Base-by-base conservation (phyloP, 2,888 invertebrate species). In the Epinotia brunnichana region DNA sequence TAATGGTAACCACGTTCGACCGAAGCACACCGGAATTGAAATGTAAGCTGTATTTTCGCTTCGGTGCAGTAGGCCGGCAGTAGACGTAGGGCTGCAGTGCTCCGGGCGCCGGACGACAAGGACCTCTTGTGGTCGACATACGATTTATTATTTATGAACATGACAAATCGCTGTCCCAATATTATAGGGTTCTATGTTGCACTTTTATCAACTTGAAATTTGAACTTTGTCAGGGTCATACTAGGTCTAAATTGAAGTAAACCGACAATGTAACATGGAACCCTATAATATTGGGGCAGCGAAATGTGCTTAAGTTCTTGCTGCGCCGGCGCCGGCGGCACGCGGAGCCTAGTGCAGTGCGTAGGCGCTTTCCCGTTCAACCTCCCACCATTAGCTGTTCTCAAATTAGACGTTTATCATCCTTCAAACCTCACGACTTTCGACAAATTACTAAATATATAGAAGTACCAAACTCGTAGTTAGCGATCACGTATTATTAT, bases 381-480 rank as follows among this genome's bases (percentile, higher is more conserved):
- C 80, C 83, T 85, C 88, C 90, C 90, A 90, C 89, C 88, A 83
- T 82, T 87, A 85, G 89, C 86, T 85, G 86, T 87, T 86, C 87
- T 91, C 90, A 88, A 87, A 84, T 87, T 90, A 90, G 85, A 85
- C 82, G 81, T 83, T 61, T 82, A 72, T 67, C 60, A 61, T 69
- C 79, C 81, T 80, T 81, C 82, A 78, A 82, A 82, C 80, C 83
- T 85, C 87, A 83, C 85, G 84, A 86, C 84, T 74, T 78, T 76
- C 83, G 84, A 87, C 85, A 85, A 88, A 83, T 84, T 86, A 85
- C 83, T 83, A 83, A 82, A 68, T 85, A 85, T 87, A 90, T 92
- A 91, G 90, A 91, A 91, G 90, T 92, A 92, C 93, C 92, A 92
- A 92, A 92, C 92, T 89, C 82, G 86, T 92, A 92, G 93, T 89